Percentiles rank a stretch among this genome's conserved stretches.
These are phyloP conservation scores for Caenorhabditis afra DNA, from an alignment of 2,888 invertebrate genomes.

Conservation along the genomic window DNA sequence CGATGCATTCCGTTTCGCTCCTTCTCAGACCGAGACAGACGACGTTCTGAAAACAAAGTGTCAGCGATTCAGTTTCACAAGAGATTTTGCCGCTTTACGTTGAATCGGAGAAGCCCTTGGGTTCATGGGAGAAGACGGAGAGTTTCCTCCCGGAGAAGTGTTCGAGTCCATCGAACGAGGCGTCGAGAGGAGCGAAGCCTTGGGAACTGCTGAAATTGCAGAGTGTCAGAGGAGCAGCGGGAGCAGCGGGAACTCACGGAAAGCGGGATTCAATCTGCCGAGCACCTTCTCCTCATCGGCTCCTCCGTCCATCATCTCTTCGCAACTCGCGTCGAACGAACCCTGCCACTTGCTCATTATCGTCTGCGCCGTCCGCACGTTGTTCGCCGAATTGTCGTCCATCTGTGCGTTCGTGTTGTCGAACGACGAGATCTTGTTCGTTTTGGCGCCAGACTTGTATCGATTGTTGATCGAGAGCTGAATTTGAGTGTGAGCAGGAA, in stretches of 20 bases:
- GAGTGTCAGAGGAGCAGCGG: no score
- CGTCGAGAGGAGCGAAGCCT: slow-evolving; percentile 58
- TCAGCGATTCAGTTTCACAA: no score
- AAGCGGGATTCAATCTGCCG: slow-evolving; percentile 50
- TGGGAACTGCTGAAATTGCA: slow-evolving; percentile 49
- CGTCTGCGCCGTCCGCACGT: slow-evolving; percentile 66
- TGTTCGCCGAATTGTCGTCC: slow-evolving; percentile 70
- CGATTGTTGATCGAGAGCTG: slow-evolving; percentile 76
- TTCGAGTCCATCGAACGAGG: slow-evolving; percentile 62
- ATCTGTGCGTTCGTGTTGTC: slow-evolving; percentile 70
- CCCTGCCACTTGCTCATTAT: slow-evolving; percentile 72
- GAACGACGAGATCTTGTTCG: slow-evolving; percentile 68
- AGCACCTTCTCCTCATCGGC: slow-evolving; percentile 39
- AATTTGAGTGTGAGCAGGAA: no score
- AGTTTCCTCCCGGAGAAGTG: slow-evolving; percentile 52
- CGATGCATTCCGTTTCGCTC: slow-evolving; percentile 66
- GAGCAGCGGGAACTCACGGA: slow-evolving; percentile 25
- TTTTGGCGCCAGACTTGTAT: slow-evolving; percentile 62
- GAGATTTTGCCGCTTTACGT: slow-evolving; percentile 18
- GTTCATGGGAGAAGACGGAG: slow-evolving; percentile 57
- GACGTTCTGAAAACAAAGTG: slow-evolving; percentile 38
- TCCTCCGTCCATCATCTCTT: slow-evolving; percentile 62
- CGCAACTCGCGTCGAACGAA: slow-evolving; percentile 66
- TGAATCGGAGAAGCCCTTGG: slow-evolving; percentile 54
- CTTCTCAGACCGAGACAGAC: slow-evolving; percentile 66